phyloP scores from a whole-genome alignment of 1,140 invertebrate genomes.

The Theocolax elegans region DNA sequence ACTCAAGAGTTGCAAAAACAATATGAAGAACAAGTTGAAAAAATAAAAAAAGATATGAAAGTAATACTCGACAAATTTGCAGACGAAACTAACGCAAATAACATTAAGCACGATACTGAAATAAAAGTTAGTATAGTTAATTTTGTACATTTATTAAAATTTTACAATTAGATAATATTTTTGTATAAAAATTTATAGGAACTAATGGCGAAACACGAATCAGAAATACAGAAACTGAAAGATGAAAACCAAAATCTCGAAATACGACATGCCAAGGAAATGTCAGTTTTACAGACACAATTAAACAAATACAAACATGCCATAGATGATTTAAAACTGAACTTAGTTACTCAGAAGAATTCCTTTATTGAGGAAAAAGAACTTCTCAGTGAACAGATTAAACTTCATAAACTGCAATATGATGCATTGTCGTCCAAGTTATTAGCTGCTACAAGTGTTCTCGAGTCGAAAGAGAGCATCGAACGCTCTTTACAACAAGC shows the following conservation, averaged over 20 bases:
- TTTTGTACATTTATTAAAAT: not conserved
- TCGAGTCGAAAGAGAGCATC: slow-evolving; percentile 64
- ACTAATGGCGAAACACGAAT: slow-evolving; percentile 49
- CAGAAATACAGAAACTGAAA: slow-evolving; percentile 49
- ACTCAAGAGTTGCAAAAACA: slow-evolving; percentile 54
- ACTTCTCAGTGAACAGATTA: slow-evolving; percentile 57
- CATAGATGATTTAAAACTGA: slow-evolving; percentile 57
- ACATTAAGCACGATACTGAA: slow-evolving; percentile 50
- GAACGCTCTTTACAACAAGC: slow-evolving; percentile 60
- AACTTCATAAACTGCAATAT: slow-evolving; percentile 56
- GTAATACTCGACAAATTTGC: slow-evolving; percentile 56
- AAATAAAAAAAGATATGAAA: slow-evolving; percentile 60
- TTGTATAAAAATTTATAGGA: slow-evolving; percentile 46
- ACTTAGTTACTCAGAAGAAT: slow-evolving; percentile 51
- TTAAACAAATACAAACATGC: slow-evolving; percentile 58
- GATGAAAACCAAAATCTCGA: slow-evolving; percentile 59
- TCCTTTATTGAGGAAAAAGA: slow-evolving; percentile 54
- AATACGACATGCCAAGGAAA: slow-evolving; percentile 58
- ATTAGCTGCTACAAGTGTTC: slow-evolving; percentile 52
- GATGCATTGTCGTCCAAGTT: slow-evolving; percentile 62
- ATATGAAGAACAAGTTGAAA: slow-evolving; percentile 54
- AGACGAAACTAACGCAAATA: slow-evolving; percentile 49
- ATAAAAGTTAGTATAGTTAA: slow-evolving; percentile 41
- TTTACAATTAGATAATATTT: slow-evolving; percentile 16
- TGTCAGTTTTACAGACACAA: slow-evolving; percentile 59